Evolutionary conservation across 2,113 vertebrate genomes (phyloP).

Genomic region (Ammospiza nelsoni): DNA sequence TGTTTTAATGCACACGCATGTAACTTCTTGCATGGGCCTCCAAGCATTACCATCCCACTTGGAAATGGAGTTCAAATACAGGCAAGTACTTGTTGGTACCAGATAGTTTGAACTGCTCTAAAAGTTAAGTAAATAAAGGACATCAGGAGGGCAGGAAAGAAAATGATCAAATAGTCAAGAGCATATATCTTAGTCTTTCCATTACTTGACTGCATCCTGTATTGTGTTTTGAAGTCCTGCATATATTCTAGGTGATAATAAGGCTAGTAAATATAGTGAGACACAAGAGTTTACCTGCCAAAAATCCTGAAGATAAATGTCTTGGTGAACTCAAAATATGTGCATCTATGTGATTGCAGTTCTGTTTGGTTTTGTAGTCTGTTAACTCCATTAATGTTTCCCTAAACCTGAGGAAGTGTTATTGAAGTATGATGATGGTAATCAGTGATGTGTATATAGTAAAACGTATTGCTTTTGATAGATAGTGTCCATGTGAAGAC

Average conservation of each 20-base stretch:
- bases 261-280: neutral
- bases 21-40: neutral
- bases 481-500: neutral
- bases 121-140: neutral
- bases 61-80: neutral
- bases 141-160: neutral
- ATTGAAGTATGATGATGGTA: neutral
- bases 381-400: neutral
- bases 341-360: neutral
- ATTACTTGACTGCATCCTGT: neutral
- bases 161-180: neutral
- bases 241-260: neutral
- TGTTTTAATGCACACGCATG: rapidly evolving
- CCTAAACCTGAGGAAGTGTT: neutral
- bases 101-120: neutral
- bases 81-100: neutral
- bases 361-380: neutral
- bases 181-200: neutral
- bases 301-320: neutral
- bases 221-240: neutral
- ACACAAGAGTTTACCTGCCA: neutral
- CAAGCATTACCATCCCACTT: rapidly evolving
- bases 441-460: neutral
- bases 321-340: neutral
- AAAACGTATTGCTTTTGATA: neutral